Base-by-base conservation (phyloP, 2,113 vertebrate genomes). In the Caracal caracal region DNA sequence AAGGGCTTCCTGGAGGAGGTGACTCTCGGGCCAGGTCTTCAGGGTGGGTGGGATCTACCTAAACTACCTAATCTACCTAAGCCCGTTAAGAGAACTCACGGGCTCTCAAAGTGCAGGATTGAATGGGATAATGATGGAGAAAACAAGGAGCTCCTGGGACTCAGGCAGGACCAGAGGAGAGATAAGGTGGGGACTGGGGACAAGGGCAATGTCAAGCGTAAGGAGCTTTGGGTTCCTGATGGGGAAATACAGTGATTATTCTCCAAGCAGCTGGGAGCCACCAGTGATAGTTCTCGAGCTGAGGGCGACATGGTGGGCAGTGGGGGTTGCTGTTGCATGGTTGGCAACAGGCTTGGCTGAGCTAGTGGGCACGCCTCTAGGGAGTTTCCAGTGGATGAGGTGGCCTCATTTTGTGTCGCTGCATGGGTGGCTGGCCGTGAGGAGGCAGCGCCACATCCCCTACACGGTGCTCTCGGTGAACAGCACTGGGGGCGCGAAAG, bases 141-240 rank as follows among this genome's bases (percentile, higher is more conserved):
- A 37, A 37, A 22, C 0, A 0, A 56, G 56, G 78, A 2, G 4
- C 3, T 30, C 68, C 17, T 0, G 0, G 28, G 65, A 17, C 26
- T 19, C 22, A 9, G 10, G 24, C 40, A 43, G 13, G 73, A 12
- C 51, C 19, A 16, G 65, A 51, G 17, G 53, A 90, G 56, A 73
- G 30, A 30, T 5, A 3, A 70, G 65, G 33, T 13, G 19, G 33
- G 81, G 63, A 11, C 2, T 13, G 30, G 61, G 68, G 15, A 12
- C 2, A 0, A 1, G 3, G 82, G 3, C 16, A 49, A 73, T 17
- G 37, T 33, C 20, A 13, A 11, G 33, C 3, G 7, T 5, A 8
- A 30, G 3, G 49, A 71, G 15, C 13, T 43, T 76, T 16, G 49
- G 87, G 37, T 66, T 82, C 75, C 10, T 51, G 43, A 24, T n/a